phyloP scores from a whole-genome alignment of 2,888 invertebrate genomes.

The Ctena decussata region DNA sequence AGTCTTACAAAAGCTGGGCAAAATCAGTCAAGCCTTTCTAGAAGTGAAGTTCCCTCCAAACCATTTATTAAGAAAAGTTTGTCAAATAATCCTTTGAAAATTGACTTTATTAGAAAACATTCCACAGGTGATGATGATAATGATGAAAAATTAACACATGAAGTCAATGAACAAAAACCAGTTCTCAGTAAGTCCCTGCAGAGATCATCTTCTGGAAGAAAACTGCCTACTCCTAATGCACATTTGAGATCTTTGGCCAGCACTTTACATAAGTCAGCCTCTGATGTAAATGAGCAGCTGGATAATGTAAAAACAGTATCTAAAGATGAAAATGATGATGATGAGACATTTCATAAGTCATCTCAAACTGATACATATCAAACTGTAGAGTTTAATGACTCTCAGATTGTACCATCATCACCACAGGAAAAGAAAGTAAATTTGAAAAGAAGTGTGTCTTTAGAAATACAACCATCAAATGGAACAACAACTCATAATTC shows the following conservation, averaged over 20 bases:
- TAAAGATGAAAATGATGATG: not conserved
- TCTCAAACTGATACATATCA: slow-evolving; percentile 19
- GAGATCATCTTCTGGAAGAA: slow-evolving; percentile 63
- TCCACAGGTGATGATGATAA: not conserved
- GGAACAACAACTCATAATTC: not conserved
- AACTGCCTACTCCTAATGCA: slow-evolving; percentile 51
- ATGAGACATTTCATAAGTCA: slow-evolving; percentile 9
- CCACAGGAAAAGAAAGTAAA: not conserved
- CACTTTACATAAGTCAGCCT: not conserved
- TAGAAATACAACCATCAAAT: not conserved
- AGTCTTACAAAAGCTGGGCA: slow-evolving; percentile 26
- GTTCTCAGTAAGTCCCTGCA: slow-evolving; percentile 22
- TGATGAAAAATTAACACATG: not conserved
- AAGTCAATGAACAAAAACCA: not conserved
- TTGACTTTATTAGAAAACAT: not conserved
- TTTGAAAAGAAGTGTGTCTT: not conserved
- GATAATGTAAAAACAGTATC: not conserved
- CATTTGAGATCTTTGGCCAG: not conserved
- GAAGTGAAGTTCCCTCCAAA: slow-evolving; percentile 1
- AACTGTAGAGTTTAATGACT: not conserved
- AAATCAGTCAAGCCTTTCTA: not conserved
- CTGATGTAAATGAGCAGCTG: not conserved
- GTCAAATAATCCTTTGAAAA: not conserved
- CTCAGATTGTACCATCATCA: not conserved
- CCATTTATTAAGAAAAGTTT: slow-evolving; percentile 40